A percentile compares a stretch with the other conserved stretches of the same genome.
These are phyloP conservation scores for Laticauda colubrina DNA, from an alignment of 2,113 vertebrate genomes.

Conservation along the genomic window DNA sequence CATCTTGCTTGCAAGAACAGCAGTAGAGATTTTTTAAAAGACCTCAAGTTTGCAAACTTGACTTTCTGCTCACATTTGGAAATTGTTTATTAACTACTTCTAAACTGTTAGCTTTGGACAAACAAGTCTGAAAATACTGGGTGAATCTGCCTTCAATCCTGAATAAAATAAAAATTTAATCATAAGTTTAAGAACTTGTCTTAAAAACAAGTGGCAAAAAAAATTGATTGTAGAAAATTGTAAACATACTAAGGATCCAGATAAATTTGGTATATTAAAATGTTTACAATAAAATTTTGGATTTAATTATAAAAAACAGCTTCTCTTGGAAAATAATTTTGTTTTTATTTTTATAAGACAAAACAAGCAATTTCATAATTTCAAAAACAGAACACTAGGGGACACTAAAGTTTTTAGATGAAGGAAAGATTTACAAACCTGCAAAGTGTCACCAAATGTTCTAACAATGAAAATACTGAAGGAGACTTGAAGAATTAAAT, in stretches of 20 bases:
- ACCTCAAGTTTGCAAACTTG: background rate
- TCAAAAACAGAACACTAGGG: background rate
- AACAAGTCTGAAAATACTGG: background rate
- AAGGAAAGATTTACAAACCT: background rate
- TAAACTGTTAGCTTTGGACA: background rate
- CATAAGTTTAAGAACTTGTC: background rate
- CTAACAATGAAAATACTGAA: too few species aligned
- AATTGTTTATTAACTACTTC: background rate
- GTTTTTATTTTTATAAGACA: background rate
- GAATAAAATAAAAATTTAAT: background rate
- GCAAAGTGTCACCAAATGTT: too few species aligned
- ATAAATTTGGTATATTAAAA: too few species aligned
- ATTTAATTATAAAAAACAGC: background rate
- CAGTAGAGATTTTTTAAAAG: background rate
- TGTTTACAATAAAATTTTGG: background rate
- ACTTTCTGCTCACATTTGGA: background rate
- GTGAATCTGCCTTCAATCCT: background rate
- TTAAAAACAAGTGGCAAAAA: background rate
- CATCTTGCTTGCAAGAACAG: background rate
- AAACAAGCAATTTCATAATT: background rate
- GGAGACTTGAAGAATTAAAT: too few species aligned
- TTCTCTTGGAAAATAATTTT: background rate
- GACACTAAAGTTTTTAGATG: background rate
- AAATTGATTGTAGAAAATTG: background rate
- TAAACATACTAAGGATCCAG: background rate